Evolutionary conservation across 2,113 vertebrate genomes (phyloP).

Genomic region (Lucifuga dentata): DNA sequence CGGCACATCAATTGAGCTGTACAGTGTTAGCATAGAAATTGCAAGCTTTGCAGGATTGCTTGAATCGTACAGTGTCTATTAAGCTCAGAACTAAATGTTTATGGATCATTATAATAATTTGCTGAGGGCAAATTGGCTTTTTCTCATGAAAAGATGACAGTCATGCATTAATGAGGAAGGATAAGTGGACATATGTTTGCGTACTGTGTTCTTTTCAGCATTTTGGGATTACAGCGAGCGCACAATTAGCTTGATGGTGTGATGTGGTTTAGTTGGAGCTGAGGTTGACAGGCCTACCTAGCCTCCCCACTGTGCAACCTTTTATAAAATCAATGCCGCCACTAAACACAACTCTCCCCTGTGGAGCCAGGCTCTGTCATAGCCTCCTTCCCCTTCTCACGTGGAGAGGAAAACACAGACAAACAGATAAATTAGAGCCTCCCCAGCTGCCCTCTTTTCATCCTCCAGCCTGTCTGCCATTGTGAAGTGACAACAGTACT

Average conservation of each 20-base stretch:
- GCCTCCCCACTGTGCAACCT: conserved; percentile 76
- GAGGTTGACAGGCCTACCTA: conserved; percentile 76
- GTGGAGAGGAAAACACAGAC: conserved; percentile 70
- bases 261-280: conserved; percentile 57
- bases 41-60: too few species aligned
- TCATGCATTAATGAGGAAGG: neutral
- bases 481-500: conserved; percentile 58
- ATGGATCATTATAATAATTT: neutral
- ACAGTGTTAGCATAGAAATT: too few species aligned
- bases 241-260: conserved; percentile 73
- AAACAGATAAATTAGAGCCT: conserved; percentile 80
- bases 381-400: conserved; percentile 53
- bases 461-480: conserved; percentile 43
- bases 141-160: conserved; percentile 15
- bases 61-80: too few species aligned
- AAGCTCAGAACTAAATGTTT: conserved; percentile 13
- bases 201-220: conserved; percentile 55
- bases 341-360: conserved; percentile 77
- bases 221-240: conserved; percentile 45
- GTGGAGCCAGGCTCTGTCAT: conserved; percentile 66
- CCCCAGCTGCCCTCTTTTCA: conserved; percentile 52
- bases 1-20: too few species aligned
- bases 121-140: conserved; percentile 4
- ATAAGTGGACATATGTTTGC: conserved; percentile 41
- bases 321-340: conserved; percentile 83